Percentiles rank a stretch among this genome's conserved stretches.
These are phyloP conservation scores for Esperia sulphurella DNA, from an alignment of 2,888 invertebrate species.

Conservation along the genomic window DNA sequence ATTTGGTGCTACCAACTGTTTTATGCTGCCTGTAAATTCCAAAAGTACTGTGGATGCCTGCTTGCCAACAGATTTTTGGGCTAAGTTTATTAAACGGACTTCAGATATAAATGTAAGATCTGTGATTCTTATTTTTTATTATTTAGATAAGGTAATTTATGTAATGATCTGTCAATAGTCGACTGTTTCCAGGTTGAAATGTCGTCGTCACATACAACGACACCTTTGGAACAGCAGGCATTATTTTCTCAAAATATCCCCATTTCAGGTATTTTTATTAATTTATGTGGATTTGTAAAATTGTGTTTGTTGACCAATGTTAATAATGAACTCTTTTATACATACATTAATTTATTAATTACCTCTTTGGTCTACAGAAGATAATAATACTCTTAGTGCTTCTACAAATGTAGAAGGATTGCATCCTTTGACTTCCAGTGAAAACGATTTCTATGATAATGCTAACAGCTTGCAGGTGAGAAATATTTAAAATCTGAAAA, in stretches of 20 bases:
- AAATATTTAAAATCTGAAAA: background rate
- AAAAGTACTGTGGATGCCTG: constrained; percentile 78
- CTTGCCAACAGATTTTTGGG: constrained; percentile 90
- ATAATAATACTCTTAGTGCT: constrained; percentile 28
- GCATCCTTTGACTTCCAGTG: constrained; percentile 88
- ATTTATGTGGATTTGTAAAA: background rate
- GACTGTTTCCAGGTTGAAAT: constrained; percentile 47
- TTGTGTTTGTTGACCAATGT: background rate
- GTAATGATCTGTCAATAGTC: background rate
- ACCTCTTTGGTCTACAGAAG: constrained; percentile 23
- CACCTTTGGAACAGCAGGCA: constrained; percentile 47
- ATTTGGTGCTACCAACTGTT: constrained; percentile 93
- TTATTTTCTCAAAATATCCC: constrained; percentile 24
- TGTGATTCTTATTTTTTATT: background rate
- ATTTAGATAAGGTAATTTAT: constrained; percentile 1
- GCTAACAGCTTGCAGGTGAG: constrained; percentile 74
- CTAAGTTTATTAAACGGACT: constrained; percentile 84
- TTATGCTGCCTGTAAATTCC: constrained; percentile 94
- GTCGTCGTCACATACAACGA: constrained; percentile 36
- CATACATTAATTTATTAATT: too few relatives aligned
- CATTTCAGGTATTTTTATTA: constrained; percentile 30
- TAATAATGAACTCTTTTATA: background rate
- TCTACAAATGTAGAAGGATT: constrained; percentile 51
- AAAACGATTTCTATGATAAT: constrained; percentile 77
- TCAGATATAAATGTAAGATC: constrained; percentile 66